Evolutionary conservation across 2,113 vertebrate genomes (phyloP).

Genomic region (Acanthochromis polyacanthus): DNA sequence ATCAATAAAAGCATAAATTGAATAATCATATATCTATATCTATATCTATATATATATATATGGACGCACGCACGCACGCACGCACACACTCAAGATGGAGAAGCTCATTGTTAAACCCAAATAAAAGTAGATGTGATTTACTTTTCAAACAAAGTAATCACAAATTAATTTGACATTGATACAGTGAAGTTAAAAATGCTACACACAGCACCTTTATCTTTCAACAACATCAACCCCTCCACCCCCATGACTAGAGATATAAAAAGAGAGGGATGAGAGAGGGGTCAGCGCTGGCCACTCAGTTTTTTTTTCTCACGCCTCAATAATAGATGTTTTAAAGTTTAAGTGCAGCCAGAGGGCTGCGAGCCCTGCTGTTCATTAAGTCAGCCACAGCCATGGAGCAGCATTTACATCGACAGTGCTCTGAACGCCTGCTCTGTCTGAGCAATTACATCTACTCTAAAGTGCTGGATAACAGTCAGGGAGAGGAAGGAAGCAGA

Average conservation of each 20-base stretch:
- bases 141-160: conserved; percentile 9
- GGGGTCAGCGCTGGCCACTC: conserved; percentile 93
- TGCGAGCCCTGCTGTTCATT: conserved; percentile 93
- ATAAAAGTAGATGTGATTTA: not conserved
- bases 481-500: conserved; percentile 22
- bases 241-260: conserved; percentile 38
- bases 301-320: conserved; percentile 88
- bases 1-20: too few relatives aligned
- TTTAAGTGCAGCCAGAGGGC: conserved; percentile 98
- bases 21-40: too few relatives aligned
- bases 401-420: conserved; percentile 92
- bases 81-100: too few relatives aligned
- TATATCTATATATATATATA: too few relatives aligned
- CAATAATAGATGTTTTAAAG: conserved; percentile 99
- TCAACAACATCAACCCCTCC: conserved; percentile 39
- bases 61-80: too few relatives aligned
- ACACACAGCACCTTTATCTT: conserved; percentile 33
- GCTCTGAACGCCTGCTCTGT: conserved; percentile 86
- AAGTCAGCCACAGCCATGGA: conserved; percentile 92
- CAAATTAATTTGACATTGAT: conserved; percentile 27
- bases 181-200: conserved; percentile 24
- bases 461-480: conserved; percentile 58
- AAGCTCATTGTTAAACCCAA: not conserved
- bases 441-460: conserved; percentile 75
- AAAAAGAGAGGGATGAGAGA: conserved; percentile 74